Evolutionary conservation across 2,113 vertebrate species (phyloP), one percentile per base, ranked within the genome.

Genomic region (Atrichornis clamosus): DNA sequence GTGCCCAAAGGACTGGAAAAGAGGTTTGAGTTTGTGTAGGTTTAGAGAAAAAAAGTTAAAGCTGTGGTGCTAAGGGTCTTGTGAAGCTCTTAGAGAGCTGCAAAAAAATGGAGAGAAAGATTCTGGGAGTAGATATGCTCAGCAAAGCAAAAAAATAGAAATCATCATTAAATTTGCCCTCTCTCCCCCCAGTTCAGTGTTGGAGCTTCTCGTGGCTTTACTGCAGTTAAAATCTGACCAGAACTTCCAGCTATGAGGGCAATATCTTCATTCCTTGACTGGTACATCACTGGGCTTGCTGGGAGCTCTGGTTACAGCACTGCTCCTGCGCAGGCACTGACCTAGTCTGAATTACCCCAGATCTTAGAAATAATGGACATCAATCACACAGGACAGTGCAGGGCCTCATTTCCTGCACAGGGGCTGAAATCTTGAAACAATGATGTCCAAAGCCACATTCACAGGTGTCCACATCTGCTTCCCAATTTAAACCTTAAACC

Each of bases 381-480:
- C 76, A 60, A 63, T 62, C 79, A 35, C 4, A 35, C 33, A 15
- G 74, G 83, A 84, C 41, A 84, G 60, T 59, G 77, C 77, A 65
- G 62, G 70, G 77, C 80, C 56, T 79, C 78, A 27, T 76, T 89
- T 89, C 81, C 86, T 44, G 22, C 56, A 17, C 13, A 2, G 47
- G 47, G 50, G 37, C 73, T 79, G 69, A 87, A 87, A 73, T 56
- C 69, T 44, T 78, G 86, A 89, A 90, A 90, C 44, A 74, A 42
- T 20, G 11, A 52, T n/a, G 42, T 64, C 67, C 64, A 91, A 86
- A 94, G 79, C 39, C 35, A 42, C 42, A 8, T 60, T 84, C 73
- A 50, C 52, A 92, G 72, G 85, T 59, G 73, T 73, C 76, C 83
- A 53, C 83, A 39, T 88, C 68, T 87, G 60, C 90, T 94, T 93